Evolutionary conservation across 2,113 vertebrate genomes (phyloP), one percentile per base, ranked within the genome.

Genomic region (Takifugu bimaculatus): DNA sequence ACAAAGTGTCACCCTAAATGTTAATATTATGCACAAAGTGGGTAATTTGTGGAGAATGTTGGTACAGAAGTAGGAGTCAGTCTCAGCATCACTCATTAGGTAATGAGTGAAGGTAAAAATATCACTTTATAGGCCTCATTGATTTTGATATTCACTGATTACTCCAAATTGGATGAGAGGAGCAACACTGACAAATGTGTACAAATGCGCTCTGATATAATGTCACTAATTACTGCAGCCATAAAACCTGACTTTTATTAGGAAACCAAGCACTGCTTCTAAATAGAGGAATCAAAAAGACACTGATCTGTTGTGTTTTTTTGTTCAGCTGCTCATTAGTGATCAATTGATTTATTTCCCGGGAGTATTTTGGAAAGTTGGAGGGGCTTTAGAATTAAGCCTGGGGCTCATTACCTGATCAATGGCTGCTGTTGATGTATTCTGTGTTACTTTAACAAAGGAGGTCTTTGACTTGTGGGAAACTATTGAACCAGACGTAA

Each of bases 401-500:
- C 54, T 0, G 2, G 20, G 51, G 64, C 63, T 63, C 42, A 73
- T 59, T 71, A 59, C 65, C 48, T 51, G 74, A 60, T 75, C 59
- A 79, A 15, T 62, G 54, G 42, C 43, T 73, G 50, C 11, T 54
- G 5, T 55, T 62, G 29, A 28, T 57, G 15, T 39, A 44, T 29
- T 57, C 13, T 54, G 25, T 57, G 35, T 65, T 20, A 20, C 20
- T 4, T 27, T 14, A 52, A 39, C 72, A 20, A 43, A 44, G 14
- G 44, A 20, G 20, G 20, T 20, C 48, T 71, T 67, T 45, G 53
- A 25, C 57, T 63, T 50, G 52, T 25, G 26, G 57, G 7, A 44
- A 63, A 60, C 45, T 70, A 76, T 66, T 63, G 74, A 57, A 71
- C 58, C 20, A 26, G 54, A 44, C 56, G 63, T 26, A 60, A 20